A percentile compares a stretch with the other conserved stretches of the same genome.
These are phyloP conservation scores for Drosophila glabriapex DNA, from an alignment of 2,888 invertebrate species.

Conservation along the genomic window DNA sequence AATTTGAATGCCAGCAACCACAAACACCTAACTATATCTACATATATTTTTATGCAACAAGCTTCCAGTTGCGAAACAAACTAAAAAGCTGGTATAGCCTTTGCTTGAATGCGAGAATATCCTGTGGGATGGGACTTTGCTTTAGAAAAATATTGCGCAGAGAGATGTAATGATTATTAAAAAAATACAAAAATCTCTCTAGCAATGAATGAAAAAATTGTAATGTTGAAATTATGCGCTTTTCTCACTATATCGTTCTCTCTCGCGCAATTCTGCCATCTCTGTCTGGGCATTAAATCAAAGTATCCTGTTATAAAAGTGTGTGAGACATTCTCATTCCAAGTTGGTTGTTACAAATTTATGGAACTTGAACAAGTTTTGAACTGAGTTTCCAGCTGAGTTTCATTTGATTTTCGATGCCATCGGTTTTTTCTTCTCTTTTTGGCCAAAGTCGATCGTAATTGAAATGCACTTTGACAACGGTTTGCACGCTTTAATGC, in stretches of 20 bases:
- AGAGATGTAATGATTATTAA: background rate
- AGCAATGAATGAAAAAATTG: background rate
- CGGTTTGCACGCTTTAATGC: slow-evolving; percentile 19
- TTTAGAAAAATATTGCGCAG: background rate
- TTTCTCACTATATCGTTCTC: background rate
- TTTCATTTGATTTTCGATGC: slow-evolving; percentile 60
- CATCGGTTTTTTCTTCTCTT: slow-evolving; percentile 22
- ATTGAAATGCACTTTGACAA: slow-evolving; percentile 18
- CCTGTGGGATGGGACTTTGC: background rate
- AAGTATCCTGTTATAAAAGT: background rate
- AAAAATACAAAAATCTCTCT: background rate
- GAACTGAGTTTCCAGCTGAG: slow-evolving; percentile 41
- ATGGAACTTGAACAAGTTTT: slow-evolving; percentile 26
- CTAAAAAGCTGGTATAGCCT: background rate
- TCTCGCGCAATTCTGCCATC: no score
- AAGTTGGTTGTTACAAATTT: slow-evolving; percentile 16
- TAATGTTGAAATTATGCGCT: background rate
- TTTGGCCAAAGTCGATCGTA: slow-evolving; percentile 23
- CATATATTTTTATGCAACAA: slow-evolving; percentile 5
- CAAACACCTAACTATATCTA: background rate
- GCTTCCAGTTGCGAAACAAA: slow-evolving; percentile 11
- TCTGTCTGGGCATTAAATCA: background rate
- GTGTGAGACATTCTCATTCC: slow-evolving; percentile 34
- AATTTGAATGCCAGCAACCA: slow-evolving; percentile 43
- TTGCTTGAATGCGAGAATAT: background rate